Evolutionary conservation across 2,797 vertebrate genomes (phyloP).

Genomic region (Novumbra hubbsi): DNA sequence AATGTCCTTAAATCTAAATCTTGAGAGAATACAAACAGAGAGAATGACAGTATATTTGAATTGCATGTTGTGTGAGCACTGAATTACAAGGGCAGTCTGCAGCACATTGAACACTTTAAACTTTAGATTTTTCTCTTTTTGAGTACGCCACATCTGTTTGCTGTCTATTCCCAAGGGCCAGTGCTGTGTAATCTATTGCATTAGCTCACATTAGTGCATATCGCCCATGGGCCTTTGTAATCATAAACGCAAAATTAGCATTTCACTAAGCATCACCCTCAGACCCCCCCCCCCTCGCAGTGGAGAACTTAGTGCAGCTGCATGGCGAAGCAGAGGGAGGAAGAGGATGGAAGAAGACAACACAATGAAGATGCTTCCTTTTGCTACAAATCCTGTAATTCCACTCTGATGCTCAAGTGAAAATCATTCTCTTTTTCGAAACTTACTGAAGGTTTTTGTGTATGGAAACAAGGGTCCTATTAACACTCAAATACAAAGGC

Average conservation of each 20-base stretch:
- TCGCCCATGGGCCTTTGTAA: constrained; percentile 82
- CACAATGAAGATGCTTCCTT: constrained; percentile 61
- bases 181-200: constrained; percentile 84
- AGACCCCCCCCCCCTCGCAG: constrained; percentile 57
- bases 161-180: constrained; percentile 71
- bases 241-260: constrained; percentile 84
- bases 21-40: constrained; percentile 16
- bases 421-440: constrained; percentile 28
- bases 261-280: constrained; percentile 83
- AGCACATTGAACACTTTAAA: constrained; percentile 71
- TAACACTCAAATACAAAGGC: constrained; percentile 34
- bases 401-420: constrained; percentile 35
- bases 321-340: constrained; percentile 24
- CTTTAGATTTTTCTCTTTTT: constrained; percentile 53
- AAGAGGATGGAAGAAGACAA: constrained; percentile 54
- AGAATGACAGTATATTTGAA: constrained; percentile 52
- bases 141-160: constrained; percentile 76
- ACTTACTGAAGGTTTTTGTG: constrained; percentile 52
- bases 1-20: constrained; percentile 13
- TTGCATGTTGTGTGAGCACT: constrained; percentile 52
- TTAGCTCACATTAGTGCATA: constrained; percentile 87
- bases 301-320: constrained; percentile 62
- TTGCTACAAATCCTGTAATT: constrained; percentile 45
- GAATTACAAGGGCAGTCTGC: constrained; percentile 68
- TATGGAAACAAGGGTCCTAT: constrained; percentile 35